phyloP scores from a whole-genome alignment of 2,888 invertebrate genomes.

The Plagodis dolabraria region DNA sequence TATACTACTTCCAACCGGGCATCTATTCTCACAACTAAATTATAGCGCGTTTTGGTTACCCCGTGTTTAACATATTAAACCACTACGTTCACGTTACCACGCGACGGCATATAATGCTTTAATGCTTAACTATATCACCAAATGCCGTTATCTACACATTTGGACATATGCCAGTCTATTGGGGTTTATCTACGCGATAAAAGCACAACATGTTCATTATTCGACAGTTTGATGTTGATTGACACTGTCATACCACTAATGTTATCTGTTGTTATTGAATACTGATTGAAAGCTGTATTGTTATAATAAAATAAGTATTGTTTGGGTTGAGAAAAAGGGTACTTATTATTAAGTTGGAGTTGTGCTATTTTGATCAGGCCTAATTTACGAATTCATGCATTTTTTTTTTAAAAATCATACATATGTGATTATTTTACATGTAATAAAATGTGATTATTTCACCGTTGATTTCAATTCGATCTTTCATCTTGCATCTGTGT shows the following conservation, averaged over 20 bases:
- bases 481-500: too few relatives aligned
- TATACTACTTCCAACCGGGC: too few relatives aligned
- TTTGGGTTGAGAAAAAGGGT: too few relatives aligned
- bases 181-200: constrained; percentile 33
- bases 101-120: neutral
- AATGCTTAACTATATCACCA: constrained; percentile 4
- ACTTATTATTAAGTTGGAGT: too few relatives aligned
- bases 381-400: too few relatives aligned
- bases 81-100: constrained; percentile 9
- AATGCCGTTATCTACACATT: constrained; percentile 30
- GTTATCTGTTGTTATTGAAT: constrained; percentile 22
- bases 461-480: too few relatives aligned
- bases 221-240: constrained; percentile 24
- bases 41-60: neutral
- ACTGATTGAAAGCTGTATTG: constrained; percentile 3
- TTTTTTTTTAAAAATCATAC: too few relatives aligned
- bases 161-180: constrained; percentile 48
- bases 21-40: too few relatives aligned
- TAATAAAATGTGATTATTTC: too few relatives aligned
- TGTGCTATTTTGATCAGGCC: too few relatives aligned
- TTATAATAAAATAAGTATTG: neutral
- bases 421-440: too few relatives aligned
- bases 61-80: constrained; percentile 5
- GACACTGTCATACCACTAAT: constrained; percentile 13
- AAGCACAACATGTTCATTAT: constrained; percentile 28